phyloP scores from a whole-genome alignment of 2,888 invertebrate species.

The Metacarcinus magister region DNA sequence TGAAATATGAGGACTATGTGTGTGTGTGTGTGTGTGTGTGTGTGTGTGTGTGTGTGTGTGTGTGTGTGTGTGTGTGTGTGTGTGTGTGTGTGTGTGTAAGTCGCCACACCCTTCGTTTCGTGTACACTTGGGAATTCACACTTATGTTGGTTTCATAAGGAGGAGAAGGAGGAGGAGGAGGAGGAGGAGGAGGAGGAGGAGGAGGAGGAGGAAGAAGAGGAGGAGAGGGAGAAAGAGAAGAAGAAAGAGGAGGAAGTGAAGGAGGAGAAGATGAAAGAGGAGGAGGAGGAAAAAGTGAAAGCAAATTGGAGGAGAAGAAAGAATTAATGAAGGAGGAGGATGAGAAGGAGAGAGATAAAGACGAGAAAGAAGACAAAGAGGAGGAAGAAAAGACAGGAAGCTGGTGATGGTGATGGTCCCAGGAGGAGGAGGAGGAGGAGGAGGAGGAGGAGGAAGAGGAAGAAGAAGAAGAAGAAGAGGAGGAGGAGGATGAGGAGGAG shows the following conservation, averaged over 20 bases:
- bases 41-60: conserved; percentile 44
- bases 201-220: conserved; percentile 4
- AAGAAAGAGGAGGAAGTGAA: background rate
- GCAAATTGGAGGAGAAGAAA: background rate
- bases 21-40: conserved; percentile 48
- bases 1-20: background rate
- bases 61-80: conserved; percentile 39
- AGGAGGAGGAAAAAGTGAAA: background rate
- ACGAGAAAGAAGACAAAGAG: background rate
- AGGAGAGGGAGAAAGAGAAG: background rate
- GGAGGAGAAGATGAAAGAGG: background rate
- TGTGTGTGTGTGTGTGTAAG: conserved; percentile 7
- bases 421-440: background rate
- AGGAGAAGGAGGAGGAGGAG: background rate
- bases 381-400: background rate
- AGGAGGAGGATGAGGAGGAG: background rate
- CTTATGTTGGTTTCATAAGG: background rate
- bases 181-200: background rate
- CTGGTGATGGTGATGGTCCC: background rate
- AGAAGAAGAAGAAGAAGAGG: background rate
- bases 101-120: background rate
- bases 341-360: no score
- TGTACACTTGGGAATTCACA: background rate
- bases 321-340: no score
- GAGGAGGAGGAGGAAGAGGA: background rate